Evolutionary conservation across 2,113 vertebrate genomes (phyloP), one percentile per base, ranked within the genome.

Genomic region (Otis tarda): DNA sequence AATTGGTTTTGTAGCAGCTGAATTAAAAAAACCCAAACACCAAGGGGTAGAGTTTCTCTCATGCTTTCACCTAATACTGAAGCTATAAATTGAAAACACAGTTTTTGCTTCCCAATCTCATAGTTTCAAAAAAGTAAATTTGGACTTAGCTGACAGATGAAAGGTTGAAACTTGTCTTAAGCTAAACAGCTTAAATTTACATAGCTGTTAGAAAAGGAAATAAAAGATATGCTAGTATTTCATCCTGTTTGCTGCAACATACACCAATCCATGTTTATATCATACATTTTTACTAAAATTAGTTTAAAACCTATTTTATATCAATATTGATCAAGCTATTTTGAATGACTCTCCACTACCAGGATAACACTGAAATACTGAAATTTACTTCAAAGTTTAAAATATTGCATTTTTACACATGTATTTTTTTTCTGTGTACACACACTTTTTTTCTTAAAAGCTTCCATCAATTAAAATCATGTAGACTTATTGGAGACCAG

Each of bases 391-490:
- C 31, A 75, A 89, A 63, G 49, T 68, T 15, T 4, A 65, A 63
- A 52, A 56, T 24, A 8, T 8, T 3, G 13, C 21, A 15, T 50
- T 94, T 95, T 69, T 71, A 79, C 18, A 71, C 39, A 45, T 41
- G 31, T 37, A 50, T 76, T 47, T 53, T 81, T 89, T 84, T 89
- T 45, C 53, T 56, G 17, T 33, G 33, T 63, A 56, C 17, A 61
- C 20, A 77, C 1, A 9, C 5, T 69, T 80, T 65, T 65, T 76
- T 81, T 23, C 79, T 83, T 71, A 93, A 63, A 60, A 93, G 73
- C 86, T 73, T 83, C 70, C 63, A 95, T 93, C 91, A 95, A 95
- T 96, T 95, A 95, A 93, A 96, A 94, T 96, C 67, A 91, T 91
- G 69, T 82, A 94, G 90, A 87, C 63, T 94, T 96, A 87, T 63